These are phyloP conservation scores for Pterostichus niger DNA, from an alignment of 2,888 invertebrate genomes.

Conservation along the genomic window DNA sequence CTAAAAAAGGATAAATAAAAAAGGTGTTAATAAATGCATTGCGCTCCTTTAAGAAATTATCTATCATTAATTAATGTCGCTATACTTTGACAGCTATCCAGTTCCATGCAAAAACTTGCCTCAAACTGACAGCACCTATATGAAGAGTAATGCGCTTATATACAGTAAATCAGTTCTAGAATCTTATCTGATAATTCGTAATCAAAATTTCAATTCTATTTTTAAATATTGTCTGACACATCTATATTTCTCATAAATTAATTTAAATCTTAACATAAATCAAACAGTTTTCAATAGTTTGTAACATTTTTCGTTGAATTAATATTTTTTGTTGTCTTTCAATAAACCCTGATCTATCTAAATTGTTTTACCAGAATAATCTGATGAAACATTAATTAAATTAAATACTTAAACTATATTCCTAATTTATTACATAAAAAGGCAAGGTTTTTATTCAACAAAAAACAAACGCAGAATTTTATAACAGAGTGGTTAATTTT, in stretches of 20 bases:
- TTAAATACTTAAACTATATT: too few relatives aligned
- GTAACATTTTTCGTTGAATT: too few relatives aligned
- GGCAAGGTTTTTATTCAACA: too few relatives aligned
- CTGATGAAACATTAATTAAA: too few relatives aligned
- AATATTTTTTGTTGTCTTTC: too few relatives aligned
- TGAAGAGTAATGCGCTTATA: conserved; percentile 27
- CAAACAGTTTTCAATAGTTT: too few relatives aligned
- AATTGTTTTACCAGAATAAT: too few relatives aligned
- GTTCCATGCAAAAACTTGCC: conserved; percentile 11
- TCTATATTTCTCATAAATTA: conserved; percentile 4
- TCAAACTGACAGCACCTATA: conserved; percentile 20
- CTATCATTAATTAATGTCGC: conserved; percentile 35
- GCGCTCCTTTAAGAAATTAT: conserved; percentile 17
- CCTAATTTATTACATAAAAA: too few relatives aligned
- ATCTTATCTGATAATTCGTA: conserved; percentile 27
- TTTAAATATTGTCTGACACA: not conserved
- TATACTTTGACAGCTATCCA: conserved; percentile 16
- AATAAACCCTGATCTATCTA: too few relatives aligned
- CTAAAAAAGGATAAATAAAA: conserved; percentile 28
- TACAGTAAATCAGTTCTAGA: conserved; percentile 7
- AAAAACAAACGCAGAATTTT: too few relatives aligned
- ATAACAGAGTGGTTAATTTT: too few relatives aligned
- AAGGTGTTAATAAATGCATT: conserved; percentile 15
- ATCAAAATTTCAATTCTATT: conserved; percentile 25
- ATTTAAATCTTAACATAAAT: too few relatives aligned